Evolutionary conservation across 2,113 vertebrate genomes (phyloP).

Genomic region (Motacilla tschutschensis): DNA sequence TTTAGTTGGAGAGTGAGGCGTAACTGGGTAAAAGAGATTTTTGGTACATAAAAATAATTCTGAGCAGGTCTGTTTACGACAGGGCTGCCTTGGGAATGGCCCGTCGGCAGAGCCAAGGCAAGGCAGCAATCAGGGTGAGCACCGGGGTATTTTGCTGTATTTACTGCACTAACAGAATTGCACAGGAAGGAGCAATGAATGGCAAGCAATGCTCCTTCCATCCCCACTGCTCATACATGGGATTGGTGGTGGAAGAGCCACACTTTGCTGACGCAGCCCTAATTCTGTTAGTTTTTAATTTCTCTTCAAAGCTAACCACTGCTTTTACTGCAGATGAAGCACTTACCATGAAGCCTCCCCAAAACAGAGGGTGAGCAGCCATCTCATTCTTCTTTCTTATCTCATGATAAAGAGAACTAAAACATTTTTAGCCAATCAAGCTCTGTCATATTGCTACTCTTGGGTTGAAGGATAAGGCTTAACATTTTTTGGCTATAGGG

Average conservation of each 20-base stretch:
- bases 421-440: not conserved
- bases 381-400: not conserved
- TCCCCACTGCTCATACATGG: not conserved
- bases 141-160: not conserved
- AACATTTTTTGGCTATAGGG: not conserved
- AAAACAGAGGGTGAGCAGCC: not conserved
- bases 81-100: not conserved
- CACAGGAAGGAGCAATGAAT: not conserved
- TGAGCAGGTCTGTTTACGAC: not conserved
- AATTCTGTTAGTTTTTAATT: not conserved
- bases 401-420: not conserved
- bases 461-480: not conserved
- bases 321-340: not conserved
- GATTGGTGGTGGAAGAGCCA: not conserved
- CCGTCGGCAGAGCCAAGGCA: not conserved
- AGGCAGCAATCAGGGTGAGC: rapidly evolving
- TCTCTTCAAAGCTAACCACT: not conserved
- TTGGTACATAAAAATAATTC: not conserved
- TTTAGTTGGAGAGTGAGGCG: not conserved
- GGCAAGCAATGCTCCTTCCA: not conserved
- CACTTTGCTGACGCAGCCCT: not conserved
- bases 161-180: not conserved
- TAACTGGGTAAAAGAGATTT: not conserved
- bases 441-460: not conserved
- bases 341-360: not conserved